Conservation (phyloP, 92 coral and sea anemone genomes). For the Metridium senile region DNA sequence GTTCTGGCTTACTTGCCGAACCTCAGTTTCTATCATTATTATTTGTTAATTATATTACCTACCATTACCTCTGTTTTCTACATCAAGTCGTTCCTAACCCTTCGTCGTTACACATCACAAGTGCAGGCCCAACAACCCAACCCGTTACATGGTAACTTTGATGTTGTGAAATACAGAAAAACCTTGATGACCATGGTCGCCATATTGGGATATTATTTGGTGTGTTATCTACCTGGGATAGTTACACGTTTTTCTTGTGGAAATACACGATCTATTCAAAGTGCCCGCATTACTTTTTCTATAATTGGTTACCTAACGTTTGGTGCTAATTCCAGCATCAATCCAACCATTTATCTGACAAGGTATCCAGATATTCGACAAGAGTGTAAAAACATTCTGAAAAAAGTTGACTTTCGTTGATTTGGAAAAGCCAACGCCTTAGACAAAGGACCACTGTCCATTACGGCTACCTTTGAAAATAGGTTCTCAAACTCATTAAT, state of each 20-base stretch:
- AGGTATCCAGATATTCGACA: constrained; percentile 22
- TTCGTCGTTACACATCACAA: constrained; percentile 26
- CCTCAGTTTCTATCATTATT: no score
- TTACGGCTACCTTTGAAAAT: no score
- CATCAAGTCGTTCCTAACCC: constrained; percentile 15
- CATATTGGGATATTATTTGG: constrained; percentile 8
- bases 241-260: no score
- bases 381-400: not conserved
- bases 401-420: not conserved
- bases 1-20: no score
- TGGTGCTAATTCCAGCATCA: constrained; percentile 8
- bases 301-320: not conserved
- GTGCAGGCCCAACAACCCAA: constrained; percentile 26
- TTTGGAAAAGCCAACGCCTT: not conserved
- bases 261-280: no score
- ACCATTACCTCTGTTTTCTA: constrained; percentile 9
- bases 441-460: no score
- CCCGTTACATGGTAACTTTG: constrained; percentile 21
- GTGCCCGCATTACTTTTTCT: not conserved
- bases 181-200: constrained; percentile 18
- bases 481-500: no score
- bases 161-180: constrained; percentile 30
- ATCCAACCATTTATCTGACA: constrained; percentile 17
- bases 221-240: not conserved
- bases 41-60: no score